Evolutionary conservation across 2,888 invertebrate genomes (phyloP), one percentile per base, ranked within the genome.

Genomic region (Aquatica leii): DNA sequence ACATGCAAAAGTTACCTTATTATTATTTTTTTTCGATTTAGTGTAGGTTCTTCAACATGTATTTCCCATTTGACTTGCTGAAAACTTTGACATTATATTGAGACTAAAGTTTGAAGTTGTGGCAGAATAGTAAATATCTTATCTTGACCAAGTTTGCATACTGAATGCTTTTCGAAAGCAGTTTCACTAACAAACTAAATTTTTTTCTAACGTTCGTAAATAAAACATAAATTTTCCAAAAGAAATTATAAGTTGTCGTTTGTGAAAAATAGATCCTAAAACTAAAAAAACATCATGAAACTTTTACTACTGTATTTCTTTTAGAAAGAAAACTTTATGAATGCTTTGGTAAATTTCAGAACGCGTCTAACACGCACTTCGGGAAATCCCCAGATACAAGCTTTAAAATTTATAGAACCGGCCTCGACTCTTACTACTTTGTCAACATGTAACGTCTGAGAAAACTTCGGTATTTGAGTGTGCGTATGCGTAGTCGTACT

Each of bases 11-110:
- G 40, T 9, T 40, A 40, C 40, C 40, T 40, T 12, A 12, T 40
- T 9, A 40, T 40, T 18, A 12, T 50, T 21, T 40, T 21, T 58
- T 37, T 50, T 49, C 18, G 18, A 46, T 20, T 18, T 46, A 17
- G 11, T 17, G 46, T 20, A 51, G 50, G 35, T 62, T 65, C 62
- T 52, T 56, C 54, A 24, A 55, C 59, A 59, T 62, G 62, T 55
- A 66, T 66, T 66, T 66, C 66, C 66, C 66, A 66, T 66, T 59
- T 62, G 66, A 59, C 66, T 62, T 59, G 55, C 59, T 62, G 31
- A 50, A 62, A 62, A 62, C 56, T 62, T 62, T 62, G 61, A 62
- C 61, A 62, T 55, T 55, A 51, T 56, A 56, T 51, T 40, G 60
- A 54, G 61, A 62, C 56, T 62, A 62, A 62, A 58, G 53, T 53